Percentiles rank a stretch among this genome's conserved stretches.
Evolutionary conservation across 2,797 vertebrate species (phyloP).

Genomic region (Gadopsis bispinosus): DNA sequence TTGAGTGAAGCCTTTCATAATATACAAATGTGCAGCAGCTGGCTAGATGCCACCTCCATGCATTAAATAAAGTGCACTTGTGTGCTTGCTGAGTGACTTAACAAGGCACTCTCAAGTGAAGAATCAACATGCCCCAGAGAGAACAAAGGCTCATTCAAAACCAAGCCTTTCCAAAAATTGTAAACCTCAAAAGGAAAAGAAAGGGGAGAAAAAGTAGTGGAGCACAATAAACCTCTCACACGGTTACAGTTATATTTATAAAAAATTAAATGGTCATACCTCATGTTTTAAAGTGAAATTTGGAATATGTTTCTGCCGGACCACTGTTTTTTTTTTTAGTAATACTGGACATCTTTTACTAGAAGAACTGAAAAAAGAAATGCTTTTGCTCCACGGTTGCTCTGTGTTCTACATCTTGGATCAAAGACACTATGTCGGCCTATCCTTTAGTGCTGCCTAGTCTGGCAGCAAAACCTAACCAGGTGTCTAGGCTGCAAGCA

Average conservation of each 20-base stretch:
- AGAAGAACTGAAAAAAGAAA: background rate
- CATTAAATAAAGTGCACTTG: constrained; percentile 83
- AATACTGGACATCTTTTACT: background rate
- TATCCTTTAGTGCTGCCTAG: background rate
- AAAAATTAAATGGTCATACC: constrained; percentile 30
- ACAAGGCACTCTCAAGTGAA: constrained; percentile 66
- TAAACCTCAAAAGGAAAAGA: constrained; percentile 49
- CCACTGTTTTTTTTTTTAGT: constrained; percentile 7
- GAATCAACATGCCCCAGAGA: constrained; percentile 57
- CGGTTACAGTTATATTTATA: constrained; percentile 28
- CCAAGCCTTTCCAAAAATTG: constrained; percentile 48
- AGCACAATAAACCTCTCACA: constrained; percentile 29
- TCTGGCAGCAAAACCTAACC: background rate
- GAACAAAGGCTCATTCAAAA: constrained; percentile 68
- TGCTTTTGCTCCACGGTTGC: background rate
- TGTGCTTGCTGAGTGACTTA: constrained; percentile 72
- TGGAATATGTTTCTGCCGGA: constrained; percentile 7
- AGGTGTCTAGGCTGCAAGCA: too few species aligned
- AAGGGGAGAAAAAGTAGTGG: background rate
- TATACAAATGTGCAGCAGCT: constrained; percentile 64
- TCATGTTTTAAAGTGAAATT: constrained; percentile 44
- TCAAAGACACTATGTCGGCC: background rate
- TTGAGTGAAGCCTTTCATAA: constrained; percentile 70
- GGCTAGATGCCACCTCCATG: constrained; percentile 71
- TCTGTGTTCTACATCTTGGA: background rate